A percentile compares a stretch with the other conserved stretches of the same genome.
These are phyloP conservation scores for Lepilemur septentrionalis DNA, from an alignment of 2,797 vertebrate species.

Conservation along the genomic window DNA sequence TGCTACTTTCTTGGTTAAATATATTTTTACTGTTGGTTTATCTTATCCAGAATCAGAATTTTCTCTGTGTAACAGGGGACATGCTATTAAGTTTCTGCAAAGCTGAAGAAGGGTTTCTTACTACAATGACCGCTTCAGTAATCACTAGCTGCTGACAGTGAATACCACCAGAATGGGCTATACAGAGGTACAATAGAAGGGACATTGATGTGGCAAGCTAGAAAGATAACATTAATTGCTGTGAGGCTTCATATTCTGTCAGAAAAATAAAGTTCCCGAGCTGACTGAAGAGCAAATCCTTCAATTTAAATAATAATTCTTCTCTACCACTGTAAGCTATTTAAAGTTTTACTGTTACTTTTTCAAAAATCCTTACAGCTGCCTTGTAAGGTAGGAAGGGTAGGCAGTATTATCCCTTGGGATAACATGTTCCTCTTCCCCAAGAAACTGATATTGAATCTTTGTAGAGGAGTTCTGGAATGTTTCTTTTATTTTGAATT, in stretches of 20 bases:
- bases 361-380: neutral
- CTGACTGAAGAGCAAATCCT: slow-evolving; percentile 32
- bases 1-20: slow-evolving; percentile 7
- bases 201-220: slow-evolving; percentile 1
- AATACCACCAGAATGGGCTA: slow-evolving; percentile 13
- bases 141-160: slow-evolving; percentile 36
- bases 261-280: slow-evolving; percentile 35
- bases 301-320: slow-evolving; percentile 56
- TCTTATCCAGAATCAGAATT: slow-evolving; percentile 46
- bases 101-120: slow-evolving; percentile 2
- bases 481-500: slow-evolving; percentile 16
- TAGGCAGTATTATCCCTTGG: neutral
- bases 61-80: neutral
- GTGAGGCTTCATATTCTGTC: slow-evolving; percentile 23
- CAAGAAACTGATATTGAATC: neutral
- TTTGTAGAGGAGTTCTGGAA: neutral
- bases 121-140: slow-evolving; percentile 8
- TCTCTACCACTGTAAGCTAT: neutral
- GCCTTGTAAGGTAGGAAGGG: neutral
- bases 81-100: neutral
- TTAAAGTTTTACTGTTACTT: neutral
- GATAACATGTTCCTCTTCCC: neutral
- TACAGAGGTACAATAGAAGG: slow-evolving; percentile 5
- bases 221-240: slow-evolving; percentile 68
- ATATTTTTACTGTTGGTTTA: slow-evolving; percentile 30